Evolutionary conservation across 2,797 vertebrate genomes (phyloP).

Genomic region (Acanthis flammea): DNA sequence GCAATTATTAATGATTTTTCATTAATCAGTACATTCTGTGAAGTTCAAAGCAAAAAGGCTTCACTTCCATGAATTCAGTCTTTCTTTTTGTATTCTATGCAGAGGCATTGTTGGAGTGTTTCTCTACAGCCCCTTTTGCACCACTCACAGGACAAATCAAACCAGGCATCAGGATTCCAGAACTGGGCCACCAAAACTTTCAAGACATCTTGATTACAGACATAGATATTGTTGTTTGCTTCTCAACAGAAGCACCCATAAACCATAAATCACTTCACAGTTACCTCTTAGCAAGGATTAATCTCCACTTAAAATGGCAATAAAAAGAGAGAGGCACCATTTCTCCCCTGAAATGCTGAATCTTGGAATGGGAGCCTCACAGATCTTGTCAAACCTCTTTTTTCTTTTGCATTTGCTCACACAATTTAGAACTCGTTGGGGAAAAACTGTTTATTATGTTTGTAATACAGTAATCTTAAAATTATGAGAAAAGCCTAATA

Average conservation of each 20-base stretch:
- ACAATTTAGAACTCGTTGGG: not conserved
- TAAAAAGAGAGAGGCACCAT: not conserved
- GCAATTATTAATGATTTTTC: not conserved
- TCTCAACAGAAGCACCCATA: not conserved
- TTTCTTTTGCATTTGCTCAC: not conserved
- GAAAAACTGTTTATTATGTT: not conserved
- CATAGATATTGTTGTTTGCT: not conserved
- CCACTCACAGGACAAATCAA: not conserved
- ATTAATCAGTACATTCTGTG: not conserved
- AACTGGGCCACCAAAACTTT: not conserved
- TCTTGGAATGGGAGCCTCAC: not conserved
- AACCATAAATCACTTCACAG: not conserved
- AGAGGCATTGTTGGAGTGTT: not conserved
- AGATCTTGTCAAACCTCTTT: not conserved
- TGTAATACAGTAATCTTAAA: not conserved
- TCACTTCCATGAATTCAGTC: not conserved
- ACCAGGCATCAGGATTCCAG: not conserved
- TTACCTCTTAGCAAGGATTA: not conserved
- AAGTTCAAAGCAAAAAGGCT: not conserved
- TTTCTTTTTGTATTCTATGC: not conserved
- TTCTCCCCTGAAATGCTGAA: not conserved
- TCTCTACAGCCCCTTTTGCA: not conserved
- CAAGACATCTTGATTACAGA: not conserved
- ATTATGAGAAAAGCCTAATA: not conserved
- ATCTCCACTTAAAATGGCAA: not conserved